Conservation (phyloP, 2,113 vertebrate genomes). For the Albula goreensis region DNA sequence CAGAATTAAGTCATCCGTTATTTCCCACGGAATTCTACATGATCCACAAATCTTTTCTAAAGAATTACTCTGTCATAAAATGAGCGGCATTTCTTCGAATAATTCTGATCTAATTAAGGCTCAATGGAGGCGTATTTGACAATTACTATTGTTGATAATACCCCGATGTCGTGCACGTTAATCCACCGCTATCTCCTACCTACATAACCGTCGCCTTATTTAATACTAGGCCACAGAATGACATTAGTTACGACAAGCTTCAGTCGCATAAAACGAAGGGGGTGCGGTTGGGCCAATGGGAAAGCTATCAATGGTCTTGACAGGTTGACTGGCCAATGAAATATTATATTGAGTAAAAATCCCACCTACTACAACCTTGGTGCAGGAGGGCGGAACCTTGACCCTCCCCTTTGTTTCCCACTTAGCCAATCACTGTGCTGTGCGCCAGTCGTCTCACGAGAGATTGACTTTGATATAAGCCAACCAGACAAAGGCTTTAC, state of each 20-base stretch:
- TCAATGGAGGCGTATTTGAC: slow-evolving; percentile 23
- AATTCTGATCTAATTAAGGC: slow-evolving; percentile 32
- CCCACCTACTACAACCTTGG: slow-evolving; percentile 47
- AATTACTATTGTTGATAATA: not conserved
- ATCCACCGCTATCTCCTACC: slow-evolving; percentile 36
- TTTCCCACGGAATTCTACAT: slow-evolving; percentile 33
- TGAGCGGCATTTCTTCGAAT: slow-evolving; percentile 15
- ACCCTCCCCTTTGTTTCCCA: not conserved
- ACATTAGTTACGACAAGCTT: slow-evolving; percentile 47
- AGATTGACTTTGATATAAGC: slow-evolving; percentile 19
- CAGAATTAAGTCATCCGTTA: slow-evolving; percentile 28
- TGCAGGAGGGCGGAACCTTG: slow-evolving; percentile 31
- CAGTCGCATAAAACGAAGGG: slow-evolving; percentile 17
- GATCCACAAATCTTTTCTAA: slow-evolving; percentile 38
- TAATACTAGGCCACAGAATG: slow-evolving; percentile 43
- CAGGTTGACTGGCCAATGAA: slow-evolving; percentile 33
- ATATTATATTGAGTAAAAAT: not conserved
- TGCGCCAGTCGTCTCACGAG: slow-evolving; percentile 45
- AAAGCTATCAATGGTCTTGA: slow-evolving; percentile 20
- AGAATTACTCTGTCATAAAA: slow-evolving; percentile 28
- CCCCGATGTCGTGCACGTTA: slow-evolving; percentile 26
- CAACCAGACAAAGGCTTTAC: slow-evolving; percentile 24
- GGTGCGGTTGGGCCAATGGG: slow-evolving; percentile 44
- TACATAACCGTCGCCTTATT: slow-evolving; percentile 45
- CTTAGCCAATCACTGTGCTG: slow-evolving; percentile 45